Base-by-base conservation (phyloP, 2,888 invertebrate genomes). In the Parochlus steinenii region DNA sequence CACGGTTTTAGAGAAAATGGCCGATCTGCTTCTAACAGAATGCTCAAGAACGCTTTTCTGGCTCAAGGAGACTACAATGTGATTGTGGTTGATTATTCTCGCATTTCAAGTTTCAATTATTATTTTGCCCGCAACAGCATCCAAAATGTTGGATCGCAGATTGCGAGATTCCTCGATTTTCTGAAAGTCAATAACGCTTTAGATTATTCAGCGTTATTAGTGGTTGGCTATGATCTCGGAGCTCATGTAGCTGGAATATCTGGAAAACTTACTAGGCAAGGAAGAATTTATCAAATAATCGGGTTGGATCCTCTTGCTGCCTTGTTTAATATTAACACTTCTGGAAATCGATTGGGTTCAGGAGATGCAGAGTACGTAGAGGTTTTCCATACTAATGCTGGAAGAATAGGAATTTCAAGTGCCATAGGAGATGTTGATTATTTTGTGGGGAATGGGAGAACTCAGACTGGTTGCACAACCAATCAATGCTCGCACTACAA, bases 21-120 rank as follows among this genome's bases (percentile, higher is more conserved):
- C 5, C 10, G 20, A 11, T 50, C 52, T 3, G 48, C 48, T 3
- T 50, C 53, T 34, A 54, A 53, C 40, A 40, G 47, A 10, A 50
- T 49, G 16, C 43, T 55, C 8, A 51, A 50, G 38, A 31, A 31
- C 14, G 12, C 22, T 22, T 31, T 22, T 17, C 10, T 31, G 4
- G 6, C 14, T 19, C 20, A 15, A 4, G 22, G 22, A 4, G 31
- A 31, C 11, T 31, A 14, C n/a, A 31, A 31, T 11, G n/a, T 55
- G 3, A 52, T 56, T 12, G 44, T 54, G 2, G 46, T 48, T 10
- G 55, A 56, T 34, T 56, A 55, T 55, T 53, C 54, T 38, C 40
- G 48, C 18, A 49, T 44, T 22, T 49, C 55, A 0, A 52, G 48
- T 15, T 34, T 49, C 12, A 53, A 54, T 35, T 56, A 56, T 40